phyloP scores from a whole-genome alignment of 1,140 invertebrate genomes.

The Conus betulinus region DNA sequence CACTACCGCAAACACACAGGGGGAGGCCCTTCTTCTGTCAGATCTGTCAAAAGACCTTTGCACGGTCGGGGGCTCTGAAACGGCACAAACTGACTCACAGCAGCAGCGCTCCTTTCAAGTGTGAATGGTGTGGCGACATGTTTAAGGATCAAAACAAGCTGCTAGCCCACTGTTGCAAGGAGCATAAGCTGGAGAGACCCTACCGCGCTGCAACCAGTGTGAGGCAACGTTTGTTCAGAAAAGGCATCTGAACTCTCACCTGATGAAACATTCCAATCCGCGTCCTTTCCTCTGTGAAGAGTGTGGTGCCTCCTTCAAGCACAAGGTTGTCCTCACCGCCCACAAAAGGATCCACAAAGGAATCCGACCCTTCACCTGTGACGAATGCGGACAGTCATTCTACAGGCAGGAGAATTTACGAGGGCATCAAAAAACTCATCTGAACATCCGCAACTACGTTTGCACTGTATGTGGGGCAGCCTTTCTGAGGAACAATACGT shows the following conservation, averaged over 20 bases:
- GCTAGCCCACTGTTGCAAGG: neutral
- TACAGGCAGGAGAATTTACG: neutral
- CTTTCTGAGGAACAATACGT: constrained; percentile 2
- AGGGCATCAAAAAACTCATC: constrained; percentile 30
- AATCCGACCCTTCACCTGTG: constrained; percentile 20
- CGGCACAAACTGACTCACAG: neutral
- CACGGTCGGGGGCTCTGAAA: constrained; percentile 65
- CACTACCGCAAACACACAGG: constrained; percentile 43
- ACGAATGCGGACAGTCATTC: constrained; percentile 31
- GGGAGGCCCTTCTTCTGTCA: constrained; percentile 79
- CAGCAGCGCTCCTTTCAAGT: constrained; percentile 17
- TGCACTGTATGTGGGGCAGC: constrained; percentile 29
- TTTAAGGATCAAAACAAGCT: constrained; percentile 7
- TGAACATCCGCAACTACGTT: neutral
- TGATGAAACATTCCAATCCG: constrained; percentile 13
- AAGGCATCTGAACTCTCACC: constrained; percentile 13
- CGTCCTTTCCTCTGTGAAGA: constrained; percentile 30
- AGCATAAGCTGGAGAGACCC: constrained; percentile 84
- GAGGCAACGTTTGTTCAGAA: constrained; percentile 23
- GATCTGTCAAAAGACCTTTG: constrained; percentile 93
- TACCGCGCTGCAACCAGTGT: constrained; percentile 79
- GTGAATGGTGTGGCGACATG: constrained; percentile 17
- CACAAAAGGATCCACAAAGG: constrained; percentile 35
- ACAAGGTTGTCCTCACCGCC: neutral
- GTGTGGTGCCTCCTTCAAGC: constrained; percentile 27